phyloP scores from a whole-genome alignment of 2,113 vertebrate genomes.

The Vireo altiloquus region DNA sequence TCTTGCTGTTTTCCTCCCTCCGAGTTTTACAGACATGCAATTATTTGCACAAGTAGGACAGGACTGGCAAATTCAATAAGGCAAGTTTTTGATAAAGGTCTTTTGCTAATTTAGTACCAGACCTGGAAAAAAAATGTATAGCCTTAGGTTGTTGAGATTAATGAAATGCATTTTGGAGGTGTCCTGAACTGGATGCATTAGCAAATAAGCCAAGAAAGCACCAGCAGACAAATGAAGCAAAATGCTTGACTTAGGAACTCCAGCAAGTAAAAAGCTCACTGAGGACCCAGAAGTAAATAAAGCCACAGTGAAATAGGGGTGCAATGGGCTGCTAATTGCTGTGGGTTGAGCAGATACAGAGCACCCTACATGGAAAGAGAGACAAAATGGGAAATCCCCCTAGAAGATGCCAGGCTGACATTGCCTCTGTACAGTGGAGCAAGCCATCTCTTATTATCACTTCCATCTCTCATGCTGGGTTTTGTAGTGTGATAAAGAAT shows the following conservation, averaged over 20 bases:
- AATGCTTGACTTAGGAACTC: not conserved
- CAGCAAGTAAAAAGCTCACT: not conserved
- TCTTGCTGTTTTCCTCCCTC: not conserved
- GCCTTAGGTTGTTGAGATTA: conserved; percentile 7
- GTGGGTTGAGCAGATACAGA: not conserved
- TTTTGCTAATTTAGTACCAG: not conserved
- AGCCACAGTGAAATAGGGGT: not conserved
- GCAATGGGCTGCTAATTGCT: not conserved
- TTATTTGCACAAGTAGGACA: not conserved
- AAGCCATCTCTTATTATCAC: conserved; percentile 61
- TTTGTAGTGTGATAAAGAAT: conserved; percentile 66
- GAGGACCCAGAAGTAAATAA: not conserved
- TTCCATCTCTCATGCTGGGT: conserved; percentile 62
- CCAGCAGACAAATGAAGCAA: not conserved
- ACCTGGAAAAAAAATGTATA: not conserved
- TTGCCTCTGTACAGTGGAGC: conserved; percentile 29
- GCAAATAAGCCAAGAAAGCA: conserved; percentile 14
- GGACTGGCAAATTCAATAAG: conserved; percentile 1
- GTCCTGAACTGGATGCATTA: not conserved
- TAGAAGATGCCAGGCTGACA: not conserved
- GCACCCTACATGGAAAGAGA: not conserved
- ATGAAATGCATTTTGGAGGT: not conserved
- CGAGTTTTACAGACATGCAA: not conserved
- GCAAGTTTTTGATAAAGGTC: conserved; percentile 17
- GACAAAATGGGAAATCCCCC: not conserved